Conservation (phyloP, 2,888 invertebrate species). For the Cryptops parisi region DNA sequence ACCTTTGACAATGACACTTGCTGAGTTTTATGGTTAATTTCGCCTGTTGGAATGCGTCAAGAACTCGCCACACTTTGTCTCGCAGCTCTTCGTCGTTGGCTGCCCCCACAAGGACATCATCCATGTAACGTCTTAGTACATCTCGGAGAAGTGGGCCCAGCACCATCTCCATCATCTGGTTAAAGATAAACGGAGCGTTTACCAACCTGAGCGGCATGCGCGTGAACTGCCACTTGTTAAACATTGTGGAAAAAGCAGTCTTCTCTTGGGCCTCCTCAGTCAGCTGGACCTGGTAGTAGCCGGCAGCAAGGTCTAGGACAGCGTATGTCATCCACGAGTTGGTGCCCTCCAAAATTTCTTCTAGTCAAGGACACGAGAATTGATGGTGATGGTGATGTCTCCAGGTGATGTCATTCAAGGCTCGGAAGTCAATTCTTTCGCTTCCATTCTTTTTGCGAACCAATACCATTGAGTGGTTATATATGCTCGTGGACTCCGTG, state of each 20-base stretch:
- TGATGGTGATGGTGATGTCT: neutral
- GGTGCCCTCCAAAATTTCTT: neutral
- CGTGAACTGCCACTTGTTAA: constrained; percentile 3
- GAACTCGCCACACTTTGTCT: neutral
- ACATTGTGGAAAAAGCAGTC: constrained; percentile 10
- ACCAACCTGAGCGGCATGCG: constrained; percentile 2
- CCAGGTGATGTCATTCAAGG: neutral
- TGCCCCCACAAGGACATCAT: neutral
- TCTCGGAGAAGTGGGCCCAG: neutral
- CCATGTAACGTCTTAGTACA: neutral
- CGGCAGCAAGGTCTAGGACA: constrained; percentile 1
- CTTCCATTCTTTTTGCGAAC: neutral
- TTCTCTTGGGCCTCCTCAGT: constrained; percentile 2
- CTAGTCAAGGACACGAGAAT: neutral
- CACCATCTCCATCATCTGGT: neutral
- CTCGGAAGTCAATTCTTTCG: constrained; percentile 2
- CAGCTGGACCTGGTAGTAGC: constrained; percentile 8
- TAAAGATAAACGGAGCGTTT: constrained; percentile 3
- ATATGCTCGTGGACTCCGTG: neutral
- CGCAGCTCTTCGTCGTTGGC: neutral
- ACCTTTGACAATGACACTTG: too few relatives aligned
- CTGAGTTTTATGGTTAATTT: neutral
- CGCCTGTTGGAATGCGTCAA: neutral
- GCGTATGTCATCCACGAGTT: neutral
- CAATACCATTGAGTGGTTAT: neutral